These are phyloP conservation scores for Larimichthys polyactis DNA, from an alignment of 2,113 vertebrate genomes.

Conservation along the genomic window DNA sequence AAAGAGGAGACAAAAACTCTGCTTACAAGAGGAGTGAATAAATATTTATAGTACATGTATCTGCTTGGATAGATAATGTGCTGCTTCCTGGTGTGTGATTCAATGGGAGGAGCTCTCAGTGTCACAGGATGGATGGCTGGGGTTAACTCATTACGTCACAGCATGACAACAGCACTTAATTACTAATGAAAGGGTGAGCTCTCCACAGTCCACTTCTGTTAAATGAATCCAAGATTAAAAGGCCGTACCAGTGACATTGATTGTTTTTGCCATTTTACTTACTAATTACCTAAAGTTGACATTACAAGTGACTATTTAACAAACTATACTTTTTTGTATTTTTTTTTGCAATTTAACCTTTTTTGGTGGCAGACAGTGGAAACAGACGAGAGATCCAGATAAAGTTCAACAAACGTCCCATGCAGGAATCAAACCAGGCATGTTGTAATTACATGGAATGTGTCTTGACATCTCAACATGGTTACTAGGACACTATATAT, in stretches of 20 bases:
- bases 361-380: background rate
- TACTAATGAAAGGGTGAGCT: conserved; percentile 57
- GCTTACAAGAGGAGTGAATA: background rate
- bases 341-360: background rate
- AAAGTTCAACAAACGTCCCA: background rate
- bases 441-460: background rate
- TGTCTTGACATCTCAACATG: background rate
- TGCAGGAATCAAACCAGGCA: background rate
- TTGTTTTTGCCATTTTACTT: background rate
- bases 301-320: background rate
- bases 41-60: background rate
- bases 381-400: no score
- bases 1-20: background rate
- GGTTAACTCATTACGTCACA: conserved; percentile 66
- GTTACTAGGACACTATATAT: background rate
- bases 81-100: conserved; percentile 43
- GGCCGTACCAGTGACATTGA: background rate
- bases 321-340: background rate
- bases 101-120: conserved; percentile 45
- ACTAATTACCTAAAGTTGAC: background rate
- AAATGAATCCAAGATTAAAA: conserved; percentile 7
- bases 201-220: conserved; percentile 17
- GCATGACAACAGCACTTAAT: conserved; percentile 68
- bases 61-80: conserved; percentile 2
- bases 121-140: conserved; percentile 57